Conservation (phyloP, 1,140 invertebrate species). For the Lepidurus packardi region DNA sequence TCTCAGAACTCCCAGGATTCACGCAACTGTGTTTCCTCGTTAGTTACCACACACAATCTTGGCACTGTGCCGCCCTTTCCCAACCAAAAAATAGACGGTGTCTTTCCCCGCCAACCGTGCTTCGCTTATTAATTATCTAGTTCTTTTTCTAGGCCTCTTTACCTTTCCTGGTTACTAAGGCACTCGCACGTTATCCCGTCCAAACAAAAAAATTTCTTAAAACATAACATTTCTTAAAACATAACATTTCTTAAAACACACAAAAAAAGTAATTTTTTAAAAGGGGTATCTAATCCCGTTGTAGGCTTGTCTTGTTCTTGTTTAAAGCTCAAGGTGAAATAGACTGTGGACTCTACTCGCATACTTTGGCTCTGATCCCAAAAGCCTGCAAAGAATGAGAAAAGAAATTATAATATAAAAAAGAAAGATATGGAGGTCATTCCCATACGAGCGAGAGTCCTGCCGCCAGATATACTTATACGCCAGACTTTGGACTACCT, state of each 20-base stretch:
- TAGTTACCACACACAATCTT: background rate
- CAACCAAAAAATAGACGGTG: background rate
- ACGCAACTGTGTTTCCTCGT: slow-evolving; percentile 3
- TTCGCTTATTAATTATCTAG: too few relatives aligned
- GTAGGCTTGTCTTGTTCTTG: background rate
- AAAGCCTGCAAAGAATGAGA: background rate
- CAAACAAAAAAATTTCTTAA: too few relatives aligned
- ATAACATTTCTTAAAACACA: too few relatives aligned
- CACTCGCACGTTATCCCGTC: too few relatives aligned
- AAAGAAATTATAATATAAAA: background rate
- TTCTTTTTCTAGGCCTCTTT: too few relatives aligned
- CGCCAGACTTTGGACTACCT: background rate
- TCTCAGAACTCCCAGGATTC: background rate
- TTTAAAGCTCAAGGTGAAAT: slow-evolving; percentile 22
- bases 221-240: too few relatives aligned
- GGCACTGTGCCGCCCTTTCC: background rate
- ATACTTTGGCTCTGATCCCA: background rate
- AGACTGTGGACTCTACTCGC: background rate
- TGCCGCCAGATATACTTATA: background rate
- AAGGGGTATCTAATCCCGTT: too few relatives aligned
- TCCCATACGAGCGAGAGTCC: background rate
- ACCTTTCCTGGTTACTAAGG: too few relatives aligned
- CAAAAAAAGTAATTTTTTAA: too few relatives aligned
- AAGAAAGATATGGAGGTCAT: background rate
- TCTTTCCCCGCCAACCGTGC: too few relatives aligned